Percentiles rank a stretch among this genome's conserved stretches.
Conservation (phyloP, 2,113 vertebrate species). For the Callionymus lyra region DNA sequence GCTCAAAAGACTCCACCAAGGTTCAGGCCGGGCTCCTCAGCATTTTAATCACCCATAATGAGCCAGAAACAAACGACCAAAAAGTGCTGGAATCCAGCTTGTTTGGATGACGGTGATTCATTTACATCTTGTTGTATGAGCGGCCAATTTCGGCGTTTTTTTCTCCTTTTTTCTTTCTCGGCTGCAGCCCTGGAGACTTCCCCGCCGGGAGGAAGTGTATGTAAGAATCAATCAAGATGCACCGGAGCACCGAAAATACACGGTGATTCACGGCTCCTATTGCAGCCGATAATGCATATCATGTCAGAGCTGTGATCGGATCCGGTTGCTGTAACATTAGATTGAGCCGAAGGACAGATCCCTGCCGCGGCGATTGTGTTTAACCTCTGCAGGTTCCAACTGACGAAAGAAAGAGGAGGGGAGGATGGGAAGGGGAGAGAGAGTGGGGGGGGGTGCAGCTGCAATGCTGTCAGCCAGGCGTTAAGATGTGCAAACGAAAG, state of each 20-base stretch:
- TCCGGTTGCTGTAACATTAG: conserved; percentile 34
- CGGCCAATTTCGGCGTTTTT: conserved; percentile 14
- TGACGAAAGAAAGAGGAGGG: conserved; percentile 1
- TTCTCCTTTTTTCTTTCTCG: too few species aligned
- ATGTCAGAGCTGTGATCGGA: conserved; percentile 8
- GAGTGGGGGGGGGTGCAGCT: conserved; percentile 13
- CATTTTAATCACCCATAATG: conserved; percentile 59
- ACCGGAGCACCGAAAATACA: conserved; percentile 20
- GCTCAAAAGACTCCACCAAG: conserved; percentile 37
- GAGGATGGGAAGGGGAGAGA: conserved; percentile 1
- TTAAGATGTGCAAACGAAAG: conserved; percentile 20
- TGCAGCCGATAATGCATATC: conserved; percentile 24
- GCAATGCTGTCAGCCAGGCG: conserved; percentile 16
- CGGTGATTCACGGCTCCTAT: conserved; percentile 15
- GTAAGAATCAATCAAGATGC: conserved; percentile 34
- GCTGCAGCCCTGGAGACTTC: conserved; percentile 5
- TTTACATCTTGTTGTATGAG: conserved; percentile 16
- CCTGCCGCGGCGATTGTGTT: conserved; percentile 25
- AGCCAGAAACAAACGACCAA: conserved; percentile 38
- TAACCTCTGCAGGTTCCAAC: conserved; percentile 39
- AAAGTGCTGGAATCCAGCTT: conserved; percentile 17
- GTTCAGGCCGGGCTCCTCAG: conserved; percentile 40
- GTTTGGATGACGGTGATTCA: conserved; percentile 33
- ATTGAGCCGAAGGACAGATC: conserved; percentile 21
- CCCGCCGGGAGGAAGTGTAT: conserved; percentile 7